phyloP scores from a whole-genome alignment of 2,797 vertebrate species.

The Crax fasciolata region DNA sequence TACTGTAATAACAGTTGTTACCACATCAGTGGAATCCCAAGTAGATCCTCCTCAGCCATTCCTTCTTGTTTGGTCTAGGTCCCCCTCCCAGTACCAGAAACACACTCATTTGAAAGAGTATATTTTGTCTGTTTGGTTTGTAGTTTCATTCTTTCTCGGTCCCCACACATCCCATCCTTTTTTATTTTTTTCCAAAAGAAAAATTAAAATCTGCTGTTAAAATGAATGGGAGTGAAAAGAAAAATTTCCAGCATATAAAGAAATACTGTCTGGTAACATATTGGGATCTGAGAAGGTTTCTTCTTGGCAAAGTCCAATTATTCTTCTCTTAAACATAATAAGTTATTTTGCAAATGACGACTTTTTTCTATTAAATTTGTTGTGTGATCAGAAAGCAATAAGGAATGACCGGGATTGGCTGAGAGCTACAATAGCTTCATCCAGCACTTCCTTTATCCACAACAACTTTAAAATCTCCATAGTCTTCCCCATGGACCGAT shows the following conservation, averaged over 20 bases:
- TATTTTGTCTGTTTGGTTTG: conserved; percentile 30
- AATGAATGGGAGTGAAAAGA: conserved; percentile 26
- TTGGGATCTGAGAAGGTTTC: background rate
- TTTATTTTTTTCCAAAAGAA: background rate
- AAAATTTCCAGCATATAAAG: background rate
- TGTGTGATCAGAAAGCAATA: background rate
- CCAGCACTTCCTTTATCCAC: background rate
- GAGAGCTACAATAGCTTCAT: background rate
- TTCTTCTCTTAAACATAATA: background rate
- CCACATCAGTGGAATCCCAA: conserved; percentile 22
- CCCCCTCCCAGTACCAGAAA: conserved; percentile 40
- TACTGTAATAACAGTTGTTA: conserved; percentile 28
- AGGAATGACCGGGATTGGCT: background rate
- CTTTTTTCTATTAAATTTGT: background rate
- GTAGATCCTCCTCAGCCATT: conserved; percentile 13
- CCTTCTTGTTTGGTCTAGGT: conserved; percentile 28
- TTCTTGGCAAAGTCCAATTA: background rate
- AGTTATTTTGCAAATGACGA: conserved; percentile 4
- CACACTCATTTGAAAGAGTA: conserved; percentile 12
- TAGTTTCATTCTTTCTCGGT: conserved; percentile 8
- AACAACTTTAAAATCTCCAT: background rate
- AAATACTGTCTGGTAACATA: conserved; percentile 12
- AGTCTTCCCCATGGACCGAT: background rate
- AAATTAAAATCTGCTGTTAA: conserved; percentile 27
- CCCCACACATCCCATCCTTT: background rate